phyloP scores from a whole-genome alignment of 2,797 vertebrate genomes.

The Ciconia nigra region DNA sequence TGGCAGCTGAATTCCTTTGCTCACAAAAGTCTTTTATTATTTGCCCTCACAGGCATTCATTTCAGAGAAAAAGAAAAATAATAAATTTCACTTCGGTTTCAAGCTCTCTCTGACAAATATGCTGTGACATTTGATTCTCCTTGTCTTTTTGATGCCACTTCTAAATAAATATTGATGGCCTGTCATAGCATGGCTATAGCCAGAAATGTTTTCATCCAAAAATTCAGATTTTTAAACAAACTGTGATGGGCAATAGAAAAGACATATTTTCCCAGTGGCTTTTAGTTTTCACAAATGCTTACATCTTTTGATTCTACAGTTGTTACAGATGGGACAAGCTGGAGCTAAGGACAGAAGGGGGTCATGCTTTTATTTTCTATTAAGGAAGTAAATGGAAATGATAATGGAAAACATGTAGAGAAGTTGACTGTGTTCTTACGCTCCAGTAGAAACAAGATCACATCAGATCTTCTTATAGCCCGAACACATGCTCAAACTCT shows the following conservation, averaged over 20 bases:
- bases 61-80: constrained; percentile 15
- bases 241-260: background rate
- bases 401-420: background rate
- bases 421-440: background rate
- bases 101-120: constrained; percentile 43
- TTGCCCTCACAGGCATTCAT: constrained; percentile 6
- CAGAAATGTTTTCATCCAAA: constrained; percentile 4
- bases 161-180: constrained; percentile 26
- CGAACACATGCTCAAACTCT: background rate
- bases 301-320: background rate
- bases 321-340: background rate
- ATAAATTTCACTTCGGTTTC: constrained; percentile 31
- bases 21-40: background rate
- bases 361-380: background rate
- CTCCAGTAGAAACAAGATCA: background rate
- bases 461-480: background rate
- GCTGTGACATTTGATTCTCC: constrained; percentile 22
- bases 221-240: constrained; percentile 13
- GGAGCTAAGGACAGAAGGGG: background rate
- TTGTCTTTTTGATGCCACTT: constrained; percentile 38
- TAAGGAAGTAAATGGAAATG: background rate
- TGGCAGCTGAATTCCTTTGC: background rate
- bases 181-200: background rate
- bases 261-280: constrained; percentile 14
- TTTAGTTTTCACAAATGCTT: constrained; percentile 29